A percentile compares a stretch with the other conserved stretches of the same genome.
phyloP scores from a whole-genome alignment of 2,797 vertebrate genomes.

The Myotis pilosus region DNA sequence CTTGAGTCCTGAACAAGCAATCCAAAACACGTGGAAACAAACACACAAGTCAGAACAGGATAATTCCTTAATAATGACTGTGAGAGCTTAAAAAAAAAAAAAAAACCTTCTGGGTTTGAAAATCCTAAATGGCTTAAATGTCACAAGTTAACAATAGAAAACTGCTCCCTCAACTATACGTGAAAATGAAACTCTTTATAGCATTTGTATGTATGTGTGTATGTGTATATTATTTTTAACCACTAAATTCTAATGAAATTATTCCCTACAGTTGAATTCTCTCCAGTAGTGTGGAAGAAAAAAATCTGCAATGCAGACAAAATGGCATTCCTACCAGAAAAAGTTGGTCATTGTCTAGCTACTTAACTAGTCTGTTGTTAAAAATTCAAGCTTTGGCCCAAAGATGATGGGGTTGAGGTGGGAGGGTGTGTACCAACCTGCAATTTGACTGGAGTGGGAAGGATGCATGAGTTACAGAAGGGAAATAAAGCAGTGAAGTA shows the following conservation, averaged over 20 bases:
- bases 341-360: not conserved
- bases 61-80: not conserved
- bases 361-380: not conserved
- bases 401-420: not conserved
- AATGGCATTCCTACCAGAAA: not conserved
- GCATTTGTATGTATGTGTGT: not conserved
- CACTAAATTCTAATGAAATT: not conserved
- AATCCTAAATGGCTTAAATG: slow-evolving; percentile 48
- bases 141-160: slow-evolving; percentile 31
- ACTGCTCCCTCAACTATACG: not conserved
- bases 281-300: not conserved
- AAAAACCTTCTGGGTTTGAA: not conserved
- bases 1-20: slow-evolving; percentile 87
- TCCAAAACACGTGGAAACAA: not conserved
- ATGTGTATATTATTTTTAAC: not conserved
- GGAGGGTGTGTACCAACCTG: not conserved
- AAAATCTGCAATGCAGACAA: not conserved
- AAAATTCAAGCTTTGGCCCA: not conserved
- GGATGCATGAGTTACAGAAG: not conserved
- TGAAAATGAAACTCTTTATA: slow-evolving; percentile 41
- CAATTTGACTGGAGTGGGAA: not conserved
- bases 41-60: slow-evolving; percentile 7
- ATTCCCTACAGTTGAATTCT: not conserved
- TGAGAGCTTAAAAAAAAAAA: slow-evolving; percentile 16
- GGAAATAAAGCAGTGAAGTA: not conserved